Evolutionary conservation across 2,797 vertebrate species (phyloP).

Genomic region (Adelosebastes latens): DNA sequence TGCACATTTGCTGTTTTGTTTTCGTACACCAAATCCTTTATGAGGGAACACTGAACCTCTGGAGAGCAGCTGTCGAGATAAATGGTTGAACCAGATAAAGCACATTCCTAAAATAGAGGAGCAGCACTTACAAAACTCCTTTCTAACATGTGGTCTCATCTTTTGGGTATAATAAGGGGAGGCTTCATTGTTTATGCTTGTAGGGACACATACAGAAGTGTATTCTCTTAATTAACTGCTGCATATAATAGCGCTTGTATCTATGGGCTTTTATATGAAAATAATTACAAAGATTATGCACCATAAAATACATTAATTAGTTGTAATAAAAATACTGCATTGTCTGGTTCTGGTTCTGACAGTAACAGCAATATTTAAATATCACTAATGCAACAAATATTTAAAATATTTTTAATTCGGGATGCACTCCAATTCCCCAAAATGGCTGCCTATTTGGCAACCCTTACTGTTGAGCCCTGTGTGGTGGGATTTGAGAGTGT

Average conservation of each 20-base stretch:
- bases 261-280: not conserved
- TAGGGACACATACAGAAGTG: not conserved
- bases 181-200: not conserved
- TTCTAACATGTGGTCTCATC: not conserved
- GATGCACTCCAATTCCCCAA: no score
- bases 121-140: slow-evolving; percentile 2
- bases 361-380: no score
- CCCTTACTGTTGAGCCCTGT: not conserved
- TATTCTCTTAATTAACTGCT: not conserved
- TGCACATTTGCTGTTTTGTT: not conserved
- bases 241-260: not conserved
- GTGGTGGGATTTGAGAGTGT: no score
- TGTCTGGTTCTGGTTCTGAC: no score
- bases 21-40: not conserved
- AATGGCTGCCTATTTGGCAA: no score
- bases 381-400: no score
- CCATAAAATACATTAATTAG: no score
- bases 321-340: no score
- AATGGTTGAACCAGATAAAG: slow-evolving; percentile 44
- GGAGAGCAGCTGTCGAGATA: slow-evolving; percentile 43
- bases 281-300: no score
- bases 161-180: no score
- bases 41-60: slow-evolving; percentile 7
- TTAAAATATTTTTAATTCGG: no score
- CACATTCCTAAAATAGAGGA: slow-evolving; percentile 54